These are phyloP conservation scores for Chionis minor DNA, from an alignment of 2,113 vertebrate species.

Conservation along the genomic window DNA sequence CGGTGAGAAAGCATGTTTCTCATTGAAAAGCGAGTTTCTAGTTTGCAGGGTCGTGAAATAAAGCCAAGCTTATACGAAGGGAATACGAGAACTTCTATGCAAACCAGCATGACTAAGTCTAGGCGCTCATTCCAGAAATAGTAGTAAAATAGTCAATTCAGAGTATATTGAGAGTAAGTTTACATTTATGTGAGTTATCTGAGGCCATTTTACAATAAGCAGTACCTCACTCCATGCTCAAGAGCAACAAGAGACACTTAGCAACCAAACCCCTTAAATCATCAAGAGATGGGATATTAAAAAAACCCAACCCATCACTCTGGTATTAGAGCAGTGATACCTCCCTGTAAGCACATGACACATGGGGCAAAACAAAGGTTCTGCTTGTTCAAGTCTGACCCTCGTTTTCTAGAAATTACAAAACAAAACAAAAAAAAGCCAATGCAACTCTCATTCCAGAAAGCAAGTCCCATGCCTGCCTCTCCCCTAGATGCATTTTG, in stretches of 20 bases:
- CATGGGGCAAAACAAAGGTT: not conserved
- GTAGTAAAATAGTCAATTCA: not conserved
- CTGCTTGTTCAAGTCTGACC: not conserved
- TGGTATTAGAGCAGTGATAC: not conserved
- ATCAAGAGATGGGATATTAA: not conserved
- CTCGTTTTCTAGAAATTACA: not conserved
- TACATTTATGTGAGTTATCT: not conserved
- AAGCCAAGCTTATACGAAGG: not conserved
- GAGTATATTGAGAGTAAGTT: not conserved
- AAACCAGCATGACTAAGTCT: not conserved
- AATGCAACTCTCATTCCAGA: not conserved
- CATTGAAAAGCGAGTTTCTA: not conserved
- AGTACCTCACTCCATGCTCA: not conserved
- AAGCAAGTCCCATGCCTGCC: not conserved
- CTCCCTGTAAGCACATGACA: not conserved
- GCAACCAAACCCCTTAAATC: not conserved
- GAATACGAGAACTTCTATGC: not conserved
- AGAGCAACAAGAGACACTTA: not conserved
- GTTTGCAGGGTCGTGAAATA: not conserved
- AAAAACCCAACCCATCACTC: not conserved
- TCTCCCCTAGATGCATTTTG: not conserved
- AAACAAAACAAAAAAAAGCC: not conserved
- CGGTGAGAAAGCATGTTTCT: accelerated
- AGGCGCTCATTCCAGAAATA: not conserved
- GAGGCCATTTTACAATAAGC: not conserved